Percentiles rank a stretch among this genome's conserved stretches.
phyloP scores from a whole-genome alignment of 2,888 invertebrate genomes.

The Apotomis capreana region DNA sequence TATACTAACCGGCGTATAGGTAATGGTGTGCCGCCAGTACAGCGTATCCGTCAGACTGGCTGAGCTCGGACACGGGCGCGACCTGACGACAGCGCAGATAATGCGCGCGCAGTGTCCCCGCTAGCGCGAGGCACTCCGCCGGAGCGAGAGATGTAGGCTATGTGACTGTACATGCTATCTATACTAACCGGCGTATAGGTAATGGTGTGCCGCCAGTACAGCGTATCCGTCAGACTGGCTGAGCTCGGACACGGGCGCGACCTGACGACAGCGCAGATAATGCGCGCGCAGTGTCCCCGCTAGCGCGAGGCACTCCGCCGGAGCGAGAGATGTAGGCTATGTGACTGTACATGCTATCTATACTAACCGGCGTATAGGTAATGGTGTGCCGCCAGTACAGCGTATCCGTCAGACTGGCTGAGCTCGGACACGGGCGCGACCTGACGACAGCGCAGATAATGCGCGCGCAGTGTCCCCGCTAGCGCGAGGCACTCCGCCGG shows the following conservation, averaged over 20 bases:
- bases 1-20: slow-evolving; percentile 70
- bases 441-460: slow-evolving; percentile 85
- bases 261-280: slow-evolving; percentile 84
- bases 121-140: slow-evolving; percentile 83
- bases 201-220: slow-evolving; percentile 89
- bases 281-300: slow-evolving; percentile 85
- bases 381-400: slow-evolving; percentile 89
- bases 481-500: slow-evolving; percentile 82
- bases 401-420: slow-evolving; percentile 91
- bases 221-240: slow-evolving; percentile 91
- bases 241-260: slow-evolving; percentile 86
- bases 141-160: slow-evolving; percentile 84
- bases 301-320: slow-evolving; percentile 81
- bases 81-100: slow-evolving; percentile 84
- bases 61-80: slow-evolving; percentile 87
- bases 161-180: slow-evolving; percentile 88
- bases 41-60: slow-evolving; percentile 91
- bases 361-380: slow-evolving; percentile 79
- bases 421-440: slow-evolving; percentile 86
- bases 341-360: slow-evolving; percentile 88
- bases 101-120: slow-evolving; percentile 84
- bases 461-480: slow-evolving; percentile 84
- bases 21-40: slow-evolving; percentile 90
- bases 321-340: slow-evolving; percentile 83
- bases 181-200: slow-evolving; percentile 77